Conservation (phyloP, 2,797 vertebrate species). For the Peromyscus nudipes region DNA sequence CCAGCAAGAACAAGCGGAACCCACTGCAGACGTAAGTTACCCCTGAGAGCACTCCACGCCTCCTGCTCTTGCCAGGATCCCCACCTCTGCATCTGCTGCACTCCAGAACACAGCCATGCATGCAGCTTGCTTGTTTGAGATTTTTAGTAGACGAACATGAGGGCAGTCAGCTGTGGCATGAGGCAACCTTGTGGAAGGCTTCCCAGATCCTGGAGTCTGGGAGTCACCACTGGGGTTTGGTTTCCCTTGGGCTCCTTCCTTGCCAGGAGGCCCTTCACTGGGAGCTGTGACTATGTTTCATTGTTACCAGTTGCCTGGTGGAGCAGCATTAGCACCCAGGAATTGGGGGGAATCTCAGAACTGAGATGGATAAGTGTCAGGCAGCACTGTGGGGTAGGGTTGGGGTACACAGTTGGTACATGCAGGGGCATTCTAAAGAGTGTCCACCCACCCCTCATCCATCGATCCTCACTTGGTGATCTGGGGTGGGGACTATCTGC, state of each 20-base stretch:
- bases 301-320: neutral
- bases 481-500: neutral
- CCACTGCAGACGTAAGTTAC: slow-evolving; percentile 67
- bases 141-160: neutral
- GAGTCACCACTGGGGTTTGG: neutral
- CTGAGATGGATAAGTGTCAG: rapidly evolving
- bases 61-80: neutral
- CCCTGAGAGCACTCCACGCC: neutral
- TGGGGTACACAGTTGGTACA: neutral
- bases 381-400: neutral
- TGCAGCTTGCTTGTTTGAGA: neutral
- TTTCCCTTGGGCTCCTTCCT: neutral
- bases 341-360: neutral
- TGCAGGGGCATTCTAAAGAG: no score
- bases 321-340: neutral
- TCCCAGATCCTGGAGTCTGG: neutral
- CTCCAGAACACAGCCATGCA: neutral
- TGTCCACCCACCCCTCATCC: neutral
- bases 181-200: neutral
- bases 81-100: neutral
- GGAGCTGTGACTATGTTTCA: neutral
- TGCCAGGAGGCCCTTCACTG: no score
- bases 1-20: neutral
- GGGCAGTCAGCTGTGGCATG: neutral
- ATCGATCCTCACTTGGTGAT: neutral